phyloP scores from a whole-genome alignment of 1,140 invertebrate species.

The Drosophila burlai region DNA sequence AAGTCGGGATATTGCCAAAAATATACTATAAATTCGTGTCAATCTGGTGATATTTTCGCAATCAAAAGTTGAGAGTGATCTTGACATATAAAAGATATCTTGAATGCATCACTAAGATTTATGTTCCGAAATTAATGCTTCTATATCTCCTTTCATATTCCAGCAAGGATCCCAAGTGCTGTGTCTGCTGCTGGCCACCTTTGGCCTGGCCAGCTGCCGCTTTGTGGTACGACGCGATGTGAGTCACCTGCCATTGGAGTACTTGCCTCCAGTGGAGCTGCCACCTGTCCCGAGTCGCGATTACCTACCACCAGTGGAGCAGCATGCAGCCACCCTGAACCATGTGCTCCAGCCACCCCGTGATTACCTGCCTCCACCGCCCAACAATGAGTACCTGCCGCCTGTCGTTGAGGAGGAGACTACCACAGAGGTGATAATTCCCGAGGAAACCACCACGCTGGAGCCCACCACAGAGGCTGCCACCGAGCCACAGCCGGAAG shows the following conservation, averaged over 20 bases:
- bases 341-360: slow-evolving; percentile 63
- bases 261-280: slow-evolving; percentile 66
- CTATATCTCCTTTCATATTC: not conserved
- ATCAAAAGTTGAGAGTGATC: not conserved
- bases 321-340: slow-evolving; percentile 59
- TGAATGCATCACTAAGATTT: not conserved
- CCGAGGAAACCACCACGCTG: slow-evolving; percentile 46
- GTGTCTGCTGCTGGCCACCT: slow-evolving; percentile 22
- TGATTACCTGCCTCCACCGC: slow-evolving; percentile 66
- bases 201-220: slow-evolving; percentile 28
- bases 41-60: not conserved
- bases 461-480: slow-evolving; percentile 46
- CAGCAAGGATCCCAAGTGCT: slow-evolving; percentile 36
- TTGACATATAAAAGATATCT: slow-evolving; percentile 4
- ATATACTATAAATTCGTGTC: no score
- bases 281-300: slow-evolving; percentile 71
- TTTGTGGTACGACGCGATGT: slow-evolving; percentile 56
- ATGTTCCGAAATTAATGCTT: no score
- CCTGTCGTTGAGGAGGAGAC: slow-evolving; percentile 38
- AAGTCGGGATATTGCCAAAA: slow-evolving; percentile 2
- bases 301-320: slow-evolving; percentile 69
- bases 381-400: slow-evolving; percentile 50
- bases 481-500: slow-evolving; percentile 29
- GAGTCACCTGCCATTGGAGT: slow-evolving; percentile 67
- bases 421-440: slow-evolving; percentile 27